These are phyloP conservation scores for Margaritifera margaritifera DNA, from an alignment of 2,888 invertebrate genomes.

Conservation along the genomic window DNA sequence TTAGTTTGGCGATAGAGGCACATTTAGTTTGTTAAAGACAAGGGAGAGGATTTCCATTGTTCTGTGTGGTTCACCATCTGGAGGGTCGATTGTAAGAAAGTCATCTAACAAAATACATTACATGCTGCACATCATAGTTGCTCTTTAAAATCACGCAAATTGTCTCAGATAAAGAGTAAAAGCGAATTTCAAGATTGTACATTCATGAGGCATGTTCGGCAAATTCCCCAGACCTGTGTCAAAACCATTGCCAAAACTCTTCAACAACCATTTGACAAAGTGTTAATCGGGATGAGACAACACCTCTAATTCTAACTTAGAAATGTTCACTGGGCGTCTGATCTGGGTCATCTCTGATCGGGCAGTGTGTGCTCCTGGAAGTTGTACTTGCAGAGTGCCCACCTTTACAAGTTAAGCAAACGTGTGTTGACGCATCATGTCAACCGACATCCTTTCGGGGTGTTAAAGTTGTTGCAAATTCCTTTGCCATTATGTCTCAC, in stretches of 20 bases:
- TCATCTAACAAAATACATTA: no score
- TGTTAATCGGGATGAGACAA: no score
- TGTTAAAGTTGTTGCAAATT: conserved; percentile 15
- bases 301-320: no score
- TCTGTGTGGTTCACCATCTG: conserved; percentile 1
- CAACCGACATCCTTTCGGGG: background rate
- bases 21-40: conserved; percentile 14
- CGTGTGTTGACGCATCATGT: conserved; percentile 3
- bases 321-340: no score
- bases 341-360: no score
- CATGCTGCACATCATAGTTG: background rate
- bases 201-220: no score
- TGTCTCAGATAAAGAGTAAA: conserved; percentile 19
- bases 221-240: no score
- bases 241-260: no score
- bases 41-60: conserved; percentile 10
- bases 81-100: background rate
- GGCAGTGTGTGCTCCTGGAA: background rate
- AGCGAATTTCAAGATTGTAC: no score
- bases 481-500: conserved; percentile 1
- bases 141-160: conserved; percentile 10
- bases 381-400: conserved; percentile 7
- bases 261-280: no score
- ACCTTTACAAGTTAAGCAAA: conserved; percentile 10
- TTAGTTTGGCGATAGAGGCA: conserved; percentile 21